These are phyloP conservation scores for Axinella damicornis DNA, from an alignment of 37 sponge, comb jelly and placozoan genomes.

Conservation along the genomic window DNA sequence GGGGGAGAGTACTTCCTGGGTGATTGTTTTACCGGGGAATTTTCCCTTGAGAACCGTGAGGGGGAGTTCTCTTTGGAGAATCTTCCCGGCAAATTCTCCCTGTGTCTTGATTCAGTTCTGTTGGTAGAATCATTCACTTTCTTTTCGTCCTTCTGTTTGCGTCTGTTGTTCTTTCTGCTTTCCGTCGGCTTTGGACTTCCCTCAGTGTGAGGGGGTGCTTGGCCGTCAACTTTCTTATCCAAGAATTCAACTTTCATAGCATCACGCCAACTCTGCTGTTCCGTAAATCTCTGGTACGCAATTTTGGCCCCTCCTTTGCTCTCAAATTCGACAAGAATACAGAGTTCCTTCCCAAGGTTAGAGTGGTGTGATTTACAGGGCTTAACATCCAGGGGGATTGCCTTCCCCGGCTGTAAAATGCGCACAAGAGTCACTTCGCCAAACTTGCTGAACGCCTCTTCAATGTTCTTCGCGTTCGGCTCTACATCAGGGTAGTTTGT, in stretches of 20 bases:
- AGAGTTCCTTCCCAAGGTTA: slow-evolving; percentile 63
- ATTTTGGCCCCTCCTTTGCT: slow-evolving; percentile 56
- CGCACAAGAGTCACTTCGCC: slow-evolving; percentile 76
- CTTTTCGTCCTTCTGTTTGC: no score
- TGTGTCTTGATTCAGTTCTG: not conserved
- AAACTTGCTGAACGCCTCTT: slow-evolving; percentile 59
- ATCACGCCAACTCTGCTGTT: slow-evolving; percentile 73
- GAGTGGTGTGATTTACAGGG: slow-evolving; percentile 49
- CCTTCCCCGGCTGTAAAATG: slow-evolving; percentile 72
- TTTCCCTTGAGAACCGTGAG: not conserved
- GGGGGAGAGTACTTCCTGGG: not conserved
- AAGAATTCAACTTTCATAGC: slow-evolving; percentile 55
- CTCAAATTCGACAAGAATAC: slow-evolving; percentile 79
- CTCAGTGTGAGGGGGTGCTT: not conserved
- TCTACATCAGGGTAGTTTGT: slow-evolving; percentile 56
- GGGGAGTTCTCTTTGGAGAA: not conserved
- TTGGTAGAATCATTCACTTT: slow-evolving; percentile 1
- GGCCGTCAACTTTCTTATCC: not conserved
- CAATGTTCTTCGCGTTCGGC: slow-evolving; percentile 49
- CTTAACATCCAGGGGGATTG: slow-evolving; percentile 83
- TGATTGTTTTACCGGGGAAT: not conserved
- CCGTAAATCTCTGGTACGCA: slow-evolving; percentile 35
- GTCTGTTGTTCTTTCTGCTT: slow-evolving; percentile 1
- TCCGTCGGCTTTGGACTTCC: not conserved
- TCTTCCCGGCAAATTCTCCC: not conserved